These are phyloP conservation scores for Oligia strigilis DNA, from an alignment of 2,888 invertebrate genomes.

Conservation along the genomic window DNA sequence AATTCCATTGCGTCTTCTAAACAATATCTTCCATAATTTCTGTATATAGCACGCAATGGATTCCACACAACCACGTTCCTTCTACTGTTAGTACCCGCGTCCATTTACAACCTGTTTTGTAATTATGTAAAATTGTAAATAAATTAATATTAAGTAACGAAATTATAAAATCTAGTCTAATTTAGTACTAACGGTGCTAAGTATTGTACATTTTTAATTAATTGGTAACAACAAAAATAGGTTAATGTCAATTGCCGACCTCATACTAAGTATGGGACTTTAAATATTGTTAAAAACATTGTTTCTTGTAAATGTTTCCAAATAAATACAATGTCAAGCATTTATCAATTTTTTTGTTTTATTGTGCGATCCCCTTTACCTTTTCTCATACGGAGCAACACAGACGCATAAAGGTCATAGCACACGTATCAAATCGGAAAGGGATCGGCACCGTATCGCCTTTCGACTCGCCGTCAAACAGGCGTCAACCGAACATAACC, in stretches of 20 bases:
- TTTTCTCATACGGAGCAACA: background rate
- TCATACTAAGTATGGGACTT: conserved; percentile 85
- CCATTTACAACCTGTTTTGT: conserved; percentile 50
- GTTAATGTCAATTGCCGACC: conserved; percentile 83
- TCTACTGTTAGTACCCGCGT: conserved; percentile 45
- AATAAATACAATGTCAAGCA: conserved; percentile 88
- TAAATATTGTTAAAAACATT: conserved; percentile 84
- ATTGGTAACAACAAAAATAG: conserved; percentile 71
- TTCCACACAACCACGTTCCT: conserved; percentile 35
- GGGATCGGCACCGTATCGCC: no score
- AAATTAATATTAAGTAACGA: conserved; percentile 73
- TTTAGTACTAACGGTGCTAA: conserved; percentile 90
- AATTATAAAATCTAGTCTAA: conserved; percentile 88
- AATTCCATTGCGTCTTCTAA: conserved; percentile 49
- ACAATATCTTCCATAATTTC: conserved; percentile 33
- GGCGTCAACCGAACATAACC: no score
- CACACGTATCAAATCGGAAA: no score
- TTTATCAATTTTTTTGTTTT: conserved; percentile 82
- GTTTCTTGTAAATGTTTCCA: conserved; percentile 90
- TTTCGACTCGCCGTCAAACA: no score
- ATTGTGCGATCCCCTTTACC: conserved; percentile 65
- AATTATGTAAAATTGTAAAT: conserved; percentile 81
- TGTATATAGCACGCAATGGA: conserved; percentile 57
- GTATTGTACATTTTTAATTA: conserved; percentile 83
- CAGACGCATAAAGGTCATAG: background rate